Evolutionary conservation across 2,888 invertebrate genomes (phyloP).

Genomic region (Ophioninae sp.): DNA sequence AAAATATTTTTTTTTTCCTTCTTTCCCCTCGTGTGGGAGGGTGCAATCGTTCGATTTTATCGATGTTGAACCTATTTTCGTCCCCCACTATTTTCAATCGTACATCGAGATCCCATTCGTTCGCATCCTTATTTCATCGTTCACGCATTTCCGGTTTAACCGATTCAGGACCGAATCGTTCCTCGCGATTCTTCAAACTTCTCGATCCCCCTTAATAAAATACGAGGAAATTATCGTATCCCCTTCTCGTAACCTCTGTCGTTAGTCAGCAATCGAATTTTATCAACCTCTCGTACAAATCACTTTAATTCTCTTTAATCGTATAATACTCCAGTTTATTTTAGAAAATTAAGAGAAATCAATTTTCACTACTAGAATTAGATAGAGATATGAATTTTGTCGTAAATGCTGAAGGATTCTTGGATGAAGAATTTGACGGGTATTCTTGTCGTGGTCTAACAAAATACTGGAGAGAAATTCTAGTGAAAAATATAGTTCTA

Average conservation of each 20-base stretch:
- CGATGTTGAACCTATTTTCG: conserved; percentile 41
- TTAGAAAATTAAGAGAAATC: neutral
- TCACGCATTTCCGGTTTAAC: conserved; percentile 55
- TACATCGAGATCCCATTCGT: conserved; percentile 38
- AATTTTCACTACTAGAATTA: neutral
- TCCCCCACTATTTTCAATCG: conserved; percentile 25
- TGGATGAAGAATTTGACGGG: neutral
- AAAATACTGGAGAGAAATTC: too few species aligned
- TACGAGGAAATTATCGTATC: conserved; percentile 22
- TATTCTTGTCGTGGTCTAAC: too few species aligned
- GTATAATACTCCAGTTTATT: neutral
- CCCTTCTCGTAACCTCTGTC: neutral
- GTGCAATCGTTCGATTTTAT: conserved; percentile 47
- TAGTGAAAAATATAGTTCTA: too few species aligned
- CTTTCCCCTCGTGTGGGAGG: neutral
- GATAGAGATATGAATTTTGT: neutral
- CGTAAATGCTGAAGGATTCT: neutral
- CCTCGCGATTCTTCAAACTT: neutral
- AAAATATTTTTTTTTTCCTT: neutral
- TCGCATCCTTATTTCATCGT: conserved; percentile 42
- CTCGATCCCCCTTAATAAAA: conserved; percentile 10
- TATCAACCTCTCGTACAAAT: conserved; percentile 10
- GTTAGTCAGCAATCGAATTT: conserved; percentile 2
- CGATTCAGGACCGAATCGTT: conserved; percentile 28
- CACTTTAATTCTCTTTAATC: neutral